Evolutionary conservation across 1,140 invertebrate genomes (phyloP).

Genomic region (Acromyrmex charruanus): DNA sequence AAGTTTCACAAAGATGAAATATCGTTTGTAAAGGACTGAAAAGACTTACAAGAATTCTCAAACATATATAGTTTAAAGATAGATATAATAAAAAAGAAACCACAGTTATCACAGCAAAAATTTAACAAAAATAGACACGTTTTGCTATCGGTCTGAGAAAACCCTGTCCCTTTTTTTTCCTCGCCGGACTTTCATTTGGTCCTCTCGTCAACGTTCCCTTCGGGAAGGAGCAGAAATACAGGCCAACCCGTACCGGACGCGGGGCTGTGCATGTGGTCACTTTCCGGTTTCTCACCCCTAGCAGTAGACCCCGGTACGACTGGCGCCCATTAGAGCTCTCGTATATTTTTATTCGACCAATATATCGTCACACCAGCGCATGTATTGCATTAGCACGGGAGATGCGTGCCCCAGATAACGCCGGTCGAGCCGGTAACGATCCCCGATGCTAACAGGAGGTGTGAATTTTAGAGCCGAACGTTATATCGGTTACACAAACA

Average conservation of each 20-base stretch:
- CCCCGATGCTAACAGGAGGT: slow-evolving; percentile 55
- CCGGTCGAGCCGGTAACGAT: slow-evolving; percentile 67
- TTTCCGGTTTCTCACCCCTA: slow-evolving; percentile 49
- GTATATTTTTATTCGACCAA: slow-evolving; percentile 57
- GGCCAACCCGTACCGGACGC: slow-evolving; percentile 19
- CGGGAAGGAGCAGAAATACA: slow-evolving; percentile 20
- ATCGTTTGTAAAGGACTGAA: background rate
- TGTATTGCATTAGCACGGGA: slow-evolving; percentile 41
- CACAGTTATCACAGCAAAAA: slow-evolving; percentile 78
- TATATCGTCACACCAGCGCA: slow-evolving; percentile 61
- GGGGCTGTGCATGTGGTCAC: slow-evolving; percentile 6
- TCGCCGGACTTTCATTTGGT: slow-evolving; percentile 37
- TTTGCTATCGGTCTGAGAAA: slow-evolving; percentile 24
- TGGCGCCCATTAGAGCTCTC: slow-evolving; percentile 68
- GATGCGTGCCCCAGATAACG: slow-evolving; percentile 66
- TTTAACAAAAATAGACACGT: slow-evolving; percentile 77
- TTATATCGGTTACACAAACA: slow-evolving; percentile 48
- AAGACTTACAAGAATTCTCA: background rate
- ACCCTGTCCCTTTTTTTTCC: slow-evolving; percentile 47
- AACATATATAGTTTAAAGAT: background rate
- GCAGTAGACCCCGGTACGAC: slow-evolving; percentile 30
- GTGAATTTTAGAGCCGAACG: slow-evolving; percentile 66
- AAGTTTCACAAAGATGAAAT: too few relatives aligned
- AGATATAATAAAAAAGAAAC: slow-evolving; percentile 76
- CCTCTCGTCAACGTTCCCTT: slow-evolving; percentile 51